phyloP scores from a whole-genome alignment of 2,888 invertebrate genomes.

The Megastigmus dorsalis region DNA sequence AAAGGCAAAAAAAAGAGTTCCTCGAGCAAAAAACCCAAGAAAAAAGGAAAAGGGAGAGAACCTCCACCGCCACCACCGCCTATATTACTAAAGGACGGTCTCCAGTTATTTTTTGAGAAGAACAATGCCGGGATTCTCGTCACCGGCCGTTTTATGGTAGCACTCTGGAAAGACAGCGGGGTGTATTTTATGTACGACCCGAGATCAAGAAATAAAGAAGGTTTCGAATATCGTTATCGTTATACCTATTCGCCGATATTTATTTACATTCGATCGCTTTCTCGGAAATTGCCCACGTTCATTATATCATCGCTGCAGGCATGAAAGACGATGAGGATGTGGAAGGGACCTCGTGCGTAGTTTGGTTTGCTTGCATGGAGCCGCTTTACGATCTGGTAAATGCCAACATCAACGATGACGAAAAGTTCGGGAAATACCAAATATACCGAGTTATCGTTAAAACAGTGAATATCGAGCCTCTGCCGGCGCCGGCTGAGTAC shows the following conservation, averaged over 20 bases:
- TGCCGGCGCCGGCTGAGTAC: constrained; percentile 67
- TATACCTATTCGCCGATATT: neutral
- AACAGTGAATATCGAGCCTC: constrained; percentile 62
- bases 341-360: constrained; percentile 62
- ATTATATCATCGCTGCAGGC: constrained; percentile 26
- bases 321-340: constrained; percentile 25
- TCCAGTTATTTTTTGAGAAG: constrained; percentile 64
- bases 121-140: constrained; percentile 67
- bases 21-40: constrained; percentile 14
- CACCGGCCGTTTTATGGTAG: constrained; percentile 61
- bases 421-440: constrained; percentile 63
- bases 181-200: constrained; percentile 69
- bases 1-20: constrained; percentile 52
- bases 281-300: no score
- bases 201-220: constrained; percentile 60
- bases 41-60: constrained; percentile 39
- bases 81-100: constrained; percentile 63
- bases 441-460: constrained; percentile 63
- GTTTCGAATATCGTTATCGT: constrained; percentile 40
- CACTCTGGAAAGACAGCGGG: constrained; percentile 68
- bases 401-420: constrained; percentile 63
- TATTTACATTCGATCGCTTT: no score
- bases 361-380: constrained; percentile 70
- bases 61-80: constrained; percentile 58
- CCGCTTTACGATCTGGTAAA: constrained; percentile 64